Evolutionary conservation across 2,888 invertebrate species (phyloP), one percentile per base, ranked within the genome.

Genomic region (Diarsia brunnea): DNA sequence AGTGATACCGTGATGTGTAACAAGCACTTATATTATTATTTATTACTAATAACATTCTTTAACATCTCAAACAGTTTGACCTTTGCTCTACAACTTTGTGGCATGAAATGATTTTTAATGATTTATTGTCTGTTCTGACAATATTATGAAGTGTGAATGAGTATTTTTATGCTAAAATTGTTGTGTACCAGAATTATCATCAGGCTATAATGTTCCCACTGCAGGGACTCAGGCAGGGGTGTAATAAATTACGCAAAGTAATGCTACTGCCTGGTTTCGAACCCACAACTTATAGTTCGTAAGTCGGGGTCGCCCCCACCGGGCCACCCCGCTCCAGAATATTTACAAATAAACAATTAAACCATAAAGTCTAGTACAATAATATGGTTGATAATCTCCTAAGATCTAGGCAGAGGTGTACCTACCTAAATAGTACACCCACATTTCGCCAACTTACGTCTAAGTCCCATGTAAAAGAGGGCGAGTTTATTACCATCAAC

Each of bases 1-100:
- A 31, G 73, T n/a, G n/a, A n/a, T n/a, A n/a, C n/a, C 74, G 81
- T 78, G 78, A 53, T 72, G 24, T 24, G 24, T 24, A 24, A 53
- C 51, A 78, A 79, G 43, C 43, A 67, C 19, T 10, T 51, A 43
- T 10, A 43, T 47, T 7, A 21, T 63, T 63, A 49, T 61, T n/a
- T 31, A 45, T 45, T 4, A 47, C 21, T 66, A 38, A 68, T 60
- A 60, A 53, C 53, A 24, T 16, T 38, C 38, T 19, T 38, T 65
- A 38, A 11, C 8, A 47, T 47, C 19, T 55, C 16, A 47, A 79
- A 47, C 27, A 47, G 47, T 61, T 47, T 53, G 38, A 72, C n/a
- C 61, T 78, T 60, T 78, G 66, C 12, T n/a, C 53, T 27, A 49
- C 21, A 63, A 63, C 47, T 66, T 47, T 53, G 66, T 61, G 10